Evolutionary conservation across 1,140 invertebrate genomes (phyloP).

Genomic region (Arion vulgaris): DNA sequence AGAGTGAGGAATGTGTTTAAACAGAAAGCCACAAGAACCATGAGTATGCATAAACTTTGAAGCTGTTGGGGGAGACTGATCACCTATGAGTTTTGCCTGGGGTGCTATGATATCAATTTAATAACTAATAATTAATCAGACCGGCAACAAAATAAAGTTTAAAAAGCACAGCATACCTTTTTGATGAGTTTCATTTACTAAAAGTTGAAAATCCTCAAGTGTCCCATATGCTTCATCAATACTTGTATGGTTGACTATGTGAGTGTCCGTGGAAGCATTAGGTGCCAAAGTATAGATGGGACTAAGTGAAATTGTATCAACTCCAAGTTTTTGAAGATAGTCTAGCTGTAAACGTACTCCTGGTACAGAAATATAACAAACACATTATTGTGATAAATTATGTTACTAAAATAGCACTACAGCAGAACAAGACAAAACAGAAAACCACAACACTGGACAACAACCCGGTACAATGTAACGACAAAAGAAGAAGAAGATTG

Average conservation of each 20-base stretch:
- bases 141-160: too few relatives aligned
- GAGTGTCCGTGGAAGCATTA: constrained; percentile 80
- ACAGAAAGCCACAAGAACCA: too few relatives aligned
- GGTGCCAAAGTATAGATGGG: constrained; percentile 78
- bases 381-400: not conserved
- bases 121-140: too few relatives aligned
- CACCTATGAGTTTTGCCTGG: too few relatives aligned
- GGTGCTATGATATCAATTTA: too few relatives aligned
- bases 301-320: constrained; percentile 81
- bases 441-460: too few relatives aligned
- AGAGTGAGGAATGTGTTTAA: too few relatives aligned
- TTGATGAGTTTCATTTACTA: constrained; percentile 72
- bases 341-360: constrained; percentile 69
- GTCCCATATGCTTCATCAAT: constrained; percentile 82
- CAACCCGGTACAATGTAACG: too few relatives aligned
- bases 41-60: too few relatives aligned
- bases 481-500: too few relatives aligned
- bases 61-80: too few relatives aligned
- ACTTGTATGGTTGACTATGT: constrained; percentile 80
- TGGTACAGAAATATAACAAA: constrained; percentile 26
- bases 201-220: constrained; percentile 80
- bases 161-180: not conserved
- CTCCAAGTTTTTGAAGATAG: constrained; percentile 79
- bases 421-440: not conserved
- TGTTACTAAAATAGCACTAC: not conserved